phyloP scores from a whole-genome alignment of 2,113 vertebrate genomes.

The Spilogale gracilis region DNA sequence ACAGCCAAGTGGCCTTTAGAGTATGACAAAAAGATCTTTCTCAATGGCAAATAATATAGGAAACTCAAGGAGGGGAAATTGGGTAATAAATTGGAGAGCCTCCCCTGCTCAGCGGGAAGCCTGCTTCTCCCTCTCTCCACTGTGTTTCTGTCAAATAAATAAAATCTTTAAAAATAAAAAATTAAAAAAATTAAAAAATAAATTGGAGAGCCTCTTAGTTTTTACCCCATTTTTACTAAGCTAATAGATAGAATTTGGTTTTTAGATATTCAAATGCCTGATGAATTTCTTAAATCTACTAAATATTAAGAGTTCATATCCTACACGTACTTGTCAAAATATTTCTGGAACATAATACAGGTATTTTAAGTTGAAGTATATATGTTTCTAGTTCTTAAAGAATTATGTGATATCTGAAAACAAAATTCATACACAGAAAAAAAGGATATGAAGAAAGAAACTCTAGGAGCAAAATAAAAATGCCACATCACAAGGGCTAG shows the following conservation, averaged over 20 bases:
- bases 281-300: neutral
- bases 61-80: neutral
- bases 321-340: neutral
- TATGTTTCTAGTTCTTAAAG: neutral
- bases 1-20: neutral
- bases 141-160: no score
- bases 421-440: neutral
- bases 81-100: neutral
- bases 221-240: neutral
- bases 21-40: neutral
- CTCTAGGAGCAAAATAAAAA: constrained; percentile 39
- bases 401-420: neutral
- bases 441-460: neutral
- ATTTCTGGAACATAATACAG: neutral
- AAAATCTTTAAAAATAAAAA: no score
- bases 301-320: neutral
- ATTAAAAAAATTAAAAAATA: neutral
- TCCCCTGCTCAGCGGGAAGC: neutral
- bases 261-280: neutral
- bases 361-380: neutral
- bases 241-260: neutral
- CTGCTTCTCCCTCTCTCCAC: no score
- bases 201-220: neutral
- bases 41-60: neutral
- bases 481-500: neutral